Conservation (phyloP, 2,888 invertebrate genomes). For the Meliscaeva auricollis region DNA sequence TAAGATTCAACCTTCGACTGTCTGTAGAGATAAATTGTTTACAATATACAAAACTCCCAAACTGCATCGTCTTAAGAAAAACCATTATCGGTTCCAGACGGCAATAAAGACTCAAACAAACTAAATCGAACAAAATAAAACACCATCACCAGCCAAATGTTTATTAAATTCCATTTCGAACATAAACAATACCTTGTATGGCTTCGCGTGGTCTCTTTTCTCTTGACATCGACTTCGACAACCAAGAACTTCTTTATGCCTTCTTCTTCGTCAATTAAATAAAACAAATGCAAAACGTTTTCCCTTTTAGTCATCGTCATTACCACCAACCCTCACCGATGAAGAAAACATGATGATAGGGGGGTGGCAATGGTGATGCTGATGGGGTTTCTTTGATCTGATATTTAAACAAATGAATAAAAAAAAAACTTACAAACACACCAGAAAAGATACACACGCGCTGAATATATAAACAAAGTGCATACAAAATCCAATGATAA, state of each 20-base stretch:
- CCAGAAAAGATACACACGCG: slow-evolving; percentile 67
- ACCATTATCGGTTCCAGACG: slow-evolving; percentile 24
- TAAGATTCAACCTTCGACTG: slow-evolving; percentile 4
- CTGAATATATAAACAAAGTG: slow-evolving; percentile 74
- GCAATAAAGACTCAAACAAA: slow-evolving; percentile 41
- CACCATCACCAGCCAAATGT: slow-evolving; percentile 42
- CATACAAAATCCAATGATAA: slow-evolving; percentile 46
- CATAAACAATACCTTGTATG: slow-evolving; percentile 54
- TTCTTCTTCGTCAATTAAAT: slow-evolving; percentile 70
- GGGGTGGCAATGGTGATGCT: slow-evolving; percentile 29
- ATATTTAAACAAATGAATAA: slow-evolving; percentile 72
- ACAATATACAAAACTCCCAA: slow-evolving; percentile 2
- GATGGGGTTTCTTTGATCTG: slow-evolving; percentile 71
- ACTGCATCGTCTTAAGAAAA: slow-evolving; percentile 29
- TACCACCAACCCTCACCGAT: background rate
- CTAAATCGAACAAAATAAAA: slow-evolving; percentile 6
- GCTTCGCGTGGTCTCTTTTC: slow-evolving; percentile 34
- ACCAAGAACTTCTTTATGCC: slow-evolving; percentile 55
- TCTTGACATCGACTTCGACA: slow-evolving; percentile 42
- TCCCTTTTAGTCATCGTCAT: slow-evolving; percentile 47
- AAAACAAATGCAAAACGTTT: slow-evolving; percentile 72
- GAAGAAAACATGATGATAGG: slow-evolving; percentile 5
- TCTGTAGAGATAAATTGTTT: slow-evolving; percentile 9
- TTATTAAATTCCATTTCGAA: slow-evolving; percentile 70
- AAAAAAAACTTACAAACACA: slow-evolving; percentile 54